Base-by-base conservation (phyloP, 2,888 invertebrate species). In the Meghimatium bilineatum region DNA sequence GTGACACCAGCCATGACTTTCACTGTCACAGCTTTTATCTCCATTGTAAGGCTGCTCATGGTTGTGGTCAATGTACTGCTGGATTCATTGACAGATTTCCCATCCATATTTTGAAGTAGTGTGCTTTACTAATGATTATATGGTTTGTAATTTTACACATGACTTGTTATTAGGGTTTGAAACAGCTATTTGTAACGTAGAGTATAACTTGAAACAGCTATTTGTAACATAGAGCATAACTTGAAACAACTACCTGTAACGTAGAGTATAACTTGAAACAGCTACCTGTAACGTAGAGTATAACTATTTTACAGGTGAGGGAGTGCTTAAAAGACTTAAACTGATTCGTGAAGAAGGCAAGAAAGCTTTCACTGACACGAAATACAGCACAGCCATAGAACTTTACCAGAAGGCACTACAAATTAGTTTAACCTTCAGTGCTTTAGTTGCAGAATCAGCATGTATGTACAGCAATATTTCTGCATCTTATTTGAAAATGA, bases 391-490 rank as follows among this genome's bases (percentile, higher is more conserved):
- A 29, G 84, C 86, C 1, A 60, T 74, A 29, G 20, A 56, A 20
- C 26, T 67, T n/a, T 86, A 86, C 49, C 34, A 79, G 32, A 74
- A 32, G 26, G 86, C 84, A 56, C 38, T 84, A 14, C 20, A 10
- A 8, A 84, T 86, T 5, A 23, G 34, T 23, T 26, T 20, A n/a
- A 79, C 72, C 26, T 78, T 38, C 29, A 74, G 49, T 66, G 8
- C 8, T n/a, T 66, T 84, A 78, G 14, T 34, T 5, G 36, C 26
- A 20, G 78, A 85, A 60, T 26, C 52, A 49, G 80, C 86, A 17
- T 20, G 84, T 26, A 79, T 86, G 14, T 67, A 82, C 83, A 86
- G 79, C 82, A 86, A 84, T 71, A 82, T 86, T 81, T 81, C 86
- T 23, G 79, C 86, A 17, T 84, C 79, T 36, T 38, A 76, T 56